phyloP scores from a whole-genome alignment of 2,113 vertebrate species.

The Herpetotheres cachinnans region DNA sequence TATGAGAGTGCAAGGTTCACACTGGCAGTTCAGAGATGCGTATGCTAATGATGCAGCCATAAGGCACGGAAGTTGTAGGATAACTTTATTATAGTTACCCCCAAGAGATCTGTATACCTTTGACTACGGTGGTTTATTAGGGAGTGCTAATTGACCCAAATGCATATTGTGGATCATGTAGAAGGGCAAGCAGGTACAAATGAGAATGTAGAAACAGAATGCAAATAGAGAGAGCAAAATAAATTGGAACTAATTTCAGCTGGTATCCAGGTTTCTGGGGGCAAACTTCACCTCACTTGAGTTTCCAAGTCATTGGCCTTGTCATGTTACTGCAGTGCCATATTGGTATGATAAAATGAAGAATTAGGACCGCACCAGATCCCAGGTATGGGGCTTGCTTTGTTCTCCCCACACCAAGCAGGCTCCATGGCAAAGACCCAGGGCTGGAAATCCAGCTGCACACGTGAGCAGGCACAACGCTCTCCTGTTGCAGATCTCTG shows the following conservation, averaged over 20 bases:
- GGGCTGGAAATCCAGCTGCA: neutral
- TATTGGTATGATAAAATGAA: neutral
- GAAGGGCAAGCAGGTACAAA: neutral
- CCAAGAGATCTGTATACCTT: neutral
- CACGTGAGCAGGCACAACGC: fast-evolving
- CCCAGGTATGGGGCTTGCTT: neutral
- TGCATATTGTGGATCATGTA: neutral
- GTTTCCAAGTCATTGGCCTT: neutral
- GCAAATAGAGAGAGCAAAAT: neutral
- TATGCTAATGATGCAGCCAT: neutral
- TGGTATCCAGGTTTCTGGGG: neutral
- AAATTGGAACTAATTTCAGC: neutral
- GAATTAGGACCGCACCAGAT: neutral
- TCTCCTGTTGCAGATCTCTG: neutral
- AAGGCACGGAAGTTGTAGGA: neutral
- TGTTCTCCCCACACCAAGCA: neutral
- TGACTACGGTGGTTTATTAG: neutral
- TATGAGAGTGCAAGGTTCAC: neutral
- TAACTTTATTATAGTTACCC: neutral
- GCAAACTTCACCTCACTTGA: neutral
- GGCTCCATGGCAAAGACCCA: neutral
- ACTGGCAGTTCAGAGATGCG: neutral
- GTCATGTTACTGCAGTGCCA: neutral
- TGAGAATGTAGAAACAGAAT: neutral
- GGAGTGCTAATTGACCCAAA: neutral